A percentile compares a stretch with the other conserved stretches of the same genome.
Evolutionary conservation across 2,797 vertebrate genomes (phyloP).

Genomic region (Molossus alvarezi): DNA sequence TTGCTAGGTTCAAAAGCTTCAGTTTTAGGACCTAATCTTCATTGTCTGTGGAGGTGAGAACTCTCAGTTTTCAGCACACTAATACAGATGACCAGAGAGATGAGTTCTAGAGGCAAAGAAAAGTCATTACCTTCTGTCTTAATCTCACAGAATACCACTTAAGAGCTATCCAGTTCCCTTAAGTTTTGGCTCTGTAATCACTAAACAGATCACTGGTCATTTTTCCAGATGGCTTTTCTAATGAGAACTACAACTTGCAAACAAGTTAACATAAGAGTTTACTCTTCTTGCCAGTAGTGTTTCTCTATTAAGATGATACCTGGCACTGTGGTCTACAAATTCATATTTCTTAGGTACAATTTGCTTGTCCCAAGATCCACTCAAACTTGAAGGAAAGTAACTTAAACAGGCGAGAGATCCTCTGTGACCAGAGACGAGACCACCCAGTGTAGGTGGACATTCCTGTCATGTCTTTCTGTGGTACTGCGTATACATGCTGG

Average conservation of each 20-base stretch:
- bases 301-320: neutral
- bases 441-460: neutral
- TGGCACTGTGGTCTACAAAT: neutral
- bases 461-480: neutral
- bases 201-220: neutral
- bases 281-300: neutral
- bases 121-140: neutral
- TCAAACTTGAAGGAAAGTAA: neutral
- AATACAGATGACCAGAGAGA: neutral
- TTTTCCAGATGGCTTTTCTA: neutral
- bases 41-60: neutral
- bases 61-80: neutral
- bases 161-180: neutral
- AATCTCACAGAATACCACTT: neutral
- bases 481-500: neutral
- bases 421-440: neutral
- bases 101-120: neutral
- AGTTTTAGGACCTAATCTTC: neutral
- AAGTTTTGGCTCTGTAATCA: neutral
- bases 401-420: neutral
- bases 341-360: neutral
- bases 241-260: neutral
- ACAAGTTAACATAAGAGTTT: no score
- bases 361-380: neutral
- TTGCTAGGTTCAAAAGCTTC: neutral